Evolutionary conservation across 2,797 vertebrate genomes (phyloP), one percentile per base, ranked within the genome.

Genomic region (Amphiprion clarkii): DNA sequence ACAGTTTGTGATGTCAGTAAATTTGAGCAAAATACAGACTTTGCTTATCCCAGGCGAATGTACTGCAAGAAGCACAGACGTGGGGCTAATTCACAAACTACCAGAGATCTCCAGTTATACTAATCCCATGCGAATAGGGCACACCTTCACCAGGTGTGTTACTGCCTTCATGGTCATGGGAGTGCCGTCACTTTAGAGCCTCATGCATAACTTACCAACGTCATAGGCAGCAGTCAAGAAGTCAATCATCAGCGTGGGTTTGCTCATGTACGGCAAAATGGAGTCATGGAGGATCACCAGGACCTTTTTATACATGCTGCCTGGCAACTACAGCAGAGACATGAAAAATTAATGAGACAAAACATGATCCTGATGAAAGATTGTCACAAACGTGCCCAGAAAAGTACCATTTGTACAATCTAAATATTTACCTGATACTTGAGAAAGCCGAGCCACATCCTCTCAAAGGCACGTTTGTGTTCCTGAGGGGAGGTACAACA

Each of bases 191-290:
- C 29, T 17, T 9, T 1, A 31, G 39, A 39, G 27, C 4, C 1
- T 48, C n/a, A 6, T 39, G 10, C 6, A 48, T 13, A 62, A 90
- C 96, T 87, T 87, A 99, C 98, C 98, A 5, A 98, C 86, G 5
- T 97, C 95, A 40, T 98, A 99, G 39, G 98, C 97, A 0, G 95
- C 95, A 0, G 96, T 97, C 76, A 99, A 83, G 86, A 99, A 99
- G 91, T 98, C 98, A 0, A 98, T 97, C 97, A 99, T 96, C 64
- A 99, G 93, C 0, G 95, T 93, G 40, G 98, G 97, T 74, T 98
- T 96, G 1, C 96, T 96, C 97, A 99, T 96, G 85, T 98, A 92
- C 0, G 98, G 98, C 78, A 99, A 87, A 73, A 99, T 95, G 66
- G 95, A 95, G 36, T 99, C 97, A 0, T 99, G 98, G 66, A 98